Evolutionary conservation across 2,888 invertebrate genomes (phyloP).

Genomic region (Atethmia centrago): DNA sequence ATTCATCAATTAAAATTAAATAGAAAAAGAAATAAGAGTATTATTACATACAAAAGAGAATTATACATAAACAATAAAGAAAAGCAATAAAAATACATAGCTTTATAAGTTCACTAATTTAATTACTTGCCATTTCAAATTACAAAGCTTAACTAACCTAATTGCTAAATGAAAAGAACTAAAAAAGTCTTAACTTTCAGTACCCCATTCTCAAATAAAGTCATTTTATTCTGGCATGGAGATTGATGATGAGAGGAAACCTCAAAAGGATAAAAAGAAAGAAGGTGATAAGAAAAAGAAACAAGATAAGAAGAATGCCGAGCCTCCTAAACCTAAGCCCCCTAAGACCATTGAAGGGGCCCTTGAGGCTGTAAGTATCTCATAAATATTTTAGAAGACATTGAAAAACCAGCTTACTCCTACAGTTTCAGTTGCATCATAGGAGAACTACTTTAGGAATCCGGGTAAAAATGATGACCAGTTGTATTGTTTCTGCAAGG

Average conservation of each 20-base stretch:
- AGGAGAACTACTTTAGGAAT: not conserved
- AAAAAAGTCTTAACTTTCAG: constrained; percentile 78
- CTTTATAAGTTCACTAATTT: not conserved
- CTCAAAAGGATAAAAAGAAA: constrained; percentile 89
- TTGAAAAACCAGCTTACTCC: not conserved
- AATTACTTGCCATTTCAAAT: not conserved
- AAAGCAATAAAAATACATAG: not conserved
- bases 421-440: too few relatives aligned
- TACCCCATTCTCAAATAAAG: constrained; percentile 93
- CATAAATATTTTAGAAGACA: not conserved
- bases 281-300: constrained; percentile 84
- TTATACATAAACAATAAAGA: not conserved
- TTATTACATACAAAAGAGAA: not conserved
- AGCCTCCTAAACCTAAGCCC: constrained; percentile 91
- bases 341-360: constrained; percentile 92
- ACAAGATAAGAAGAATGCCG: constrained; percentile 88
- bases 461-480: not conserved
- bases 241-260: constrained; percentile 91
- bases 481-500: not conserved
- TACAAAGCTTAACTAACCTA: not conserved
- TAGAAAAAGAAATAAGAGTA: not conserved
- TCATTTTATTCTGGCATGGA: constrained; percentile 92
- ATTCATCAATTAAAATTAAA: too few relatives aligned
- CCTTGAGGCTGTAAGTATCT: constrained; percentile 89
- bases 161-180: not conserved